A percentile compares a stretch with the other conserved stretches of the same genome.
Evolutionary conservation across 53 echinoderm and acorn worm species (phyloP).

Genomic region (Luidia sarsii): DNA sequence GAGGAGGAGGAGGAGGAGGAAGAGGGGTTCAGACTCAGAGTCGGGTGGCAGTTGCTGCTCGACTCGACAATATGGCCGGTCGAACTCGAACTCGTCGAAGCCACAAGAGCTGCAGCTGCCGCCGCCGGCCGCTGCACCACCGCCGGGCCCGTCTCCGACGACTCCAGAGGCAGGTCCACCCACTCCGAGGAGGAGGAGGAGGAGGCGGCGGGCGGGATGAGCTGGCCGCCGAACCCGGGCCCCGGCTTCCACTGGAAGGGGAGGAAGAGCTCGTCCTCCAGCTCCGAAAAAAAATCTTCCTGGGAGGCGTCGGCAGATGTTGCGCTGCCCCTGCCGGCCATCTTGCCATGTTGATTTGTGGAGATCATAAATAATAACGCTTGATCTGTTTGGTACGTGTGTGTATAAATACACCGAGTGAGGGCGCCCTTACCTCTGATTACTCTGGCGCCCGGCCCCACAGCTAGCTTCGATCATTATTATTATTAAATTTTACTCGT

Average conservation of each 20-base stretch:
- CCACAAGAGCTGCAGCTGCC: not conserved
- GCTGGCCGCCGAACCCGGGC: not conserved
- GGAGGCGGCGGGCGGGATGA: not conserved
- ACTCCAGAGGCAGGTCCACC: constrained; percentile 20
- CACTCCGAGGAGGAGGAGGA: constrained; percentile 3
- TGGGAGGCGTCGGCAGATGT: constrained; percentile 64
- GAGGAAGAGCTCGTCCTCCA: constrained; percentile 61
- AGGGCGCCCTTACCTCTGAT: constrained; percentile 49
- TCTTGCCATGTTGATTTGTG: constrained; percentile 60
- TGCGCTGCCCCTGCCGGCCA: not conserved
- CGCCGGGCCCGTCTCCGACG: constrained; percentile 23
- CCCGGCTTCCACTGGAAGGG: constrained; percentile 37
- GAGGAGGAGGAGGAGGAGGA: too few species aligned
- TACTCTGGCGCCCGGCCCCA: too few species aligned
- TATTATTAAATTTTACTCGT: too few species aligned
- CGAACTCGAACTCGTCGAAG: too few species aligned
- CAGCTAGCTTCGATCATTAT: too few species aligned
- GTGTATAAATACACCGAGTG: constrained; percentile 17
- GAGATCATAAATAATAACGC: too few species aligned
- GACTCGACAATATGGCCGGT: too few species aligned
- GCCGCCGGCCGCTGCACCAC: not conserved
- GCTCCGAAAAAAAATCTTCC: constrained; percentile 67
- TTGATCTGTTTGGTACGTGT: not conserved
- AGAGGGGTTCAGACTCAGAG: too few species aligned
- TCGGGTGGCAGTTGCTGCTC: too few species aligned